A percentile compares a stretch with the other conserved stretches of the same genome.
Conservation (phyloP, 1,140 invertebrate species). For the Procambarus clarkii region DNA sequence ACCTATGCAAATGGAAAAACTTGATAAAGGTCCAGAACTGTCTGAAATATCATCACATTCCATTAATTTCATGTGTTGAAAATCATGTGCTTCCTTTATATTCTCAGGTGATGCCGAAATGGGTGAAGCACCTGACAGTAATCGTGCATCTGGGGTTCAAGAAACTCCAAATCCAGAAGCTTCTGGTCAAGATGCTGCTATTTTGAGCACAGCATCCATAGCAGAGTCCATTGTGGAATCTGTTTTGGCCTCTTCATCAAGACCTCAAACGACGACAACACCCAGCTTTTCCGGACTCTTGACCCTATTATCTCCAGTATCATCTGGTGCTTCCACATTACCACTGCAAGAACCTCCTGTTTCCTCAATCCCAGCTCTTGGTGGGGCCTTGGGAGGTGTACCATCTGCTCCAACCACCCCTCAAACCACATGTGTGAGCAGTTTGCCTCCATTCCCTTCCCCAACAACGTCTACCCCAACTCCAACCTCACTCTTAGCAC, state of each 20-base stretch:
- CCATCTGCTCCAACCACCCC: conserved; percentile 62
- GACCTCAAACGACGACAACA: conserved; percentile 62
- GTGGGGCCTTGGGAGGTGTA: conserved; percentile 12
- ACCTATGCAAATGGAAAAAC: no score
- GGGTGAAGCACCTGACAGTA: conserved; percentile 51
- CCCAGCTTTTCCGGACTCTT: conserved; percentile 65
- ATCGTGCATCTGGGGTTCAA: not conserved
- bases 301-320: conserved; percentile 56
- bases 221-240: conserved; percentile 77
- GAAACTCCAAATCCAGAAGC: conserved; percentile 37
- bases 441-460: conserved; percentile 51
- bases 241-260: conserved; percentile 75
- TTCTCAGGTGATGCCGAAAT: conserved; percentile 45
- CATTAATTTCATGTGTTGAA: no score
- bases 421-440: conserved; percentile 42
- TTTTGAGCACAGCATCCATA: conserved; percentile 75
- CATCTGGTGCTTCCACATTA: conserved; percentile 34
- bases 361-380: conserved; percentile 41
- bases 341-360: conserved; percentile 55
- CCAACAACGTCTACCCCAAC: conserved; percentile 27
- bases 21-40: no score
- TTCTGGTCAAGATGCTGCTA: conserved; percentile 54
- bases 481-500: conserved; percentile 24
- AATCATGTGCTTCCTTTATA: not conserved
- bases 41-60: no score